A percentile compares a stretch with the other conserved stretches of the same genome.
Evolutionary conservation across 2,113 vertebrate genomes (phyloP).

Genomic region (Perognathus longimembris): DNA sequence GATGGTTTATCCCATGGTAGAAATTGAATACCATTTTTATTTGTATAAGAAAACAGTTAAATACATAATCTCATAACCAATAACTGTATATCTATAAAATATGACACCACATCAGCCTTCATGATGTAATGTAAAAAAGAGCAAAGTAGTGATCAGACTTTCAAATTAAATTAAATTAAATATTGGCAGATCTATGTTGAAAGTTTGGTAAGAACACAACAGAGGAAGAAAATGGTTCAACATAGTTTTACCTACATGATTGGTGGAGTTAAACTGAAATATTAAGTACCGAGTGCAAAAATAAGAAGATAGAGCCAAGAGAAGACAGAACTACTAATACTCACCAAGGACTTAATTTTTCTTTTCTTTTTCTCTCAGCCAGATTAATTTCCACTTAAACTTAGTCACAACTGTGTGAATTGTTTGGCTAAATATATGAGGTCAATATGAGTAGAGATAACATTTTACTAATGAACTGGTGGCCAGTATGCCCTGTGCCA

Average conservation of each 20-base stretch:
- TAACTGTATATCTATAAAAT: background rate
- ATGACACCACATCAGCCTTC: background rate
- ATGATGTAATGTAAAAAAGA: background rate
- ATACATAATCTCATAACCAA: background rate
- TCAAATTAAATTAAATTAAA: background rate
- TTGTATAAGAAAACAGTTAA: background rate
- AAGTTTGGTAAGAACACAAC: background rate
- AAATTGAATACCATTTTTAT: background rate
- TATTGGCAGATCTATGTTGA: background rate
- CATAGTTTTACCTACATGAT: background rate
- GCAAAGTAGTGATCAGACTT: background rate
- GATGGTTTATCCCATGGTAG: background rate
- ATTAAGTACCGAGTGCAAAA: background rate
- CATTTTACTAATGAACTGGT: background rate
- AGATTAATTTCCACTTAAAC: background rate
- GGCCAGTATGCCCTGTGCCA: accelerated
- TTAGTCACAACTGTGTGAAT: background rate
- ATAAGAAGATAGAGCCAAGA: background rate
- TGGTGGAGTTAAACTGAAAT: background rate
- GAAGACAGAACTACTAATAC: background rate
- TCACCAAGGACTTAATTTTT: background rate
- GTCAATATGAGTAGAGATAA: background rate
- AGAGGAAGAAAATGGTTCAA: background rate
- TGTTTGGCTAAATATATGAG: background rate
- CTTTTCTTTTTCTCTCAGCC: background rate